Base-by-base conservation (phyloP, 2,888 invertebrate genomes). In the Troilus luridus region DNA sequence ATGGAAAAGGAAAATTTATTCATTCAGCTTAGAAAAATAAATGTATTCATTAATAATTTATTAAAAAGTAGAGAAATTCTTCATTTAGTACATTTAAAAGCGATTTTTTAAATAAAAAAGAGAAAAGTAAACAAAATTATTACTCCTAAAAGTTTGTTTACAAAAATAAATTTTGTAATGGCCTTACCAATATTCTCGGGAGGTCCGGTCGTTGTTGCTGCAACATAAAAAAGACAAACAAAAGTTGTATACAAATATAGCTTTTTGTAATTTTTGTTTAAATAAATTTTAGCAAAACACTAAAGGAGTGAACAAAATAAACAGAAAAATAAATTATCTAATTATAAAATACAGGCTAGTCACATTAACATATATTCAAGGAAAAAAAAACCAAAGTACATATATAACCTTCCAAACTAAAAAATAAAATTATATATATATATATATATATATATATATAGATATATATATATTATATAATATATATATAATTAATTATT, bases 201-300 rank as follows among this genome's bases (percentile, higher is more conserved):
- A 97, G 95, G 94, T 97, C 97, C 91, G 97, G 97, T 94, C 97
- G 95, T 95, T 97, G 97, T 96, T 97, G 97, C 97, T 97, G 96
- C 92, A 95, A 95, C 93, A 94, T 93, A 93, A 92, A 93, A 92
- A 93, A 92, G 64, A 91, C 77, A 91, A 92, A 91, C 77, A 91
- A 91, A 92, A 91, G 41, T 77, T 88, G 67, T 60, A 90, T 91
- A 58, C 58, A 91, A 91, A 64, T 17, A 72, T 91, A 77, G 27
- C 17, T 85, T 67, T 62, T 41, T 67, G 19, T 77, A 19, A 21
- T 11, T 14, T n/a, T 85, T 64, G 85, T 60, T 88, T 60, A 88
- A 59, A 89, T 81, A 41, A 90, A 81, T 9, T 90, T 24, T 41
- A 56, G 93, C 93, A 93, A 92, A 93, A 93, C 93, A 91, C 54